Base-by-base conservation (phyloP, 2,888 invertebrate species). In the Drosophila antonietae region DNA sequence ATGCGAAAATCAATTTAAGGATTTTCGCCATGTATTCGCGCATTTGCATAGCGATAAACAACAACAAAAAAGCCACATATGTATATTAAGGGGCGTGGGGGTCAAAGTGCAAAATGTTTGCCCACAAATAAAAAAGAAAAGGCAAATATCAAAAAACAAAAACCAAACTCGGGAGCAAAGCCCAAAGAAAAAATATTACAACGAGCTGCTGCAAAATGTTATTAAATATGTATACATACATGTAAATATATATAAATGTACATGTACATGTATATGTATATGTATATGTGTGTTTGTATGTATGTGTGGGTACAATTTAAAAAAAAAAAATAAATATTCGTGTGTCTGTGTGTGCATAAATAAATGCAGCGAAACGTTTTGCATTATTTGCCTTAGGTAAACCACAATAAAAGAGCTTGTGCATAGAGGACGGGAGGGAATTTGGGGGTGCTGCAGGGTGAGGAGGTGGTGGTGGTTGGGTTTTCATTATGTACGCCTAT, bases 1-100 rank as follows among this genome's bases (percentile, higher is more conserved):
- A 70, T 83, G 81, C 81, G 73, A 75, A 87, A 85, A 89, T 89
- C 84, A 87, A 89, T 89, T 88, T 88, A 73, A 88, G 83, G 83
- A 78, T 75, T 88, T 75, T 63, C 18, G 55, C 23, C 39, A 18
- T 64, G 49, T 66, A 58, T 66, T 67, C 58, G 66, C 78, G 57
- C 74, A 86, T 84, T 88, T 84, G 83, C 89, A 81, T 73, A 70
- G 71, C 76, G 86, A 81, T 76, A 70, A 77, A 57, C 23, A 59
- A 59, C 62, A 78, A 23, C 39, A 55, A 39, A 55, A 55, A 55
- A 39, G n/a, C n/a, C 39, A 39, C 39, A 28, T 23, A 37, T 39
- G 53, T 39, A 15, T 15, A 23, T 53, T 23, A 15, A 15, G 55
- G 18, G n/a, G 15, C n/a, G 23, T 46, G 41, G 68, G 57, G 58